A percentile compares a stretch with the other conserved stretches of the same genome.
phyloP scores from a whole-genome alignment of 2,797 vertebrate species.

The Chiloscyllium punctatum region DNA sequence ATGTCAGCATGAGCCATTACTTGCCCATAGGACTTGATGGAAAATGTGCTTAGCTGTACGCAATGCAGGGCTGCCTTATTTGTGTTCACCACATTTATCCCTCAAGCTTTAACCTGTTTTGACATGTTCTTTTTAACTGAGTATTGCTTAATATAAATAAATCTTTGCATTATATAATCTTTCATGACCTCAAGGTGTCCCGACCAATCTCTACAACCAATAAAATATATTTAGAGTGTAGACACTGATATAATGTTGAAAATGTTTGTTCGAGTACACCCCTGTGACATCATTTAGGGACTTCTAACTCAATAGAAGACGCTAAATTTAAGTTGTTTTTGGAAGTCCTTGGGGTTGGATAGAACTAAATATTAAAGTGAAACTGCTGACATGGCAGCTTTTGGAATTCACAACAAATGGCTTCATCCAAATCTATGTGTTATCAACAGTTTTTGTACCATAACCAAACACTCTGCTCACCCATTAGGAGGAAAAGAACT shows the following conservation, averaged over 20 bases:
- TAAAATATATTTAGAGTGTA: neutral
- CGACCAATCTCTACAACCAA: neutral
- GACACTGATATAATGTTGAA: neutral
- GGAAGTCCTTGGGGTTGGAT: neutral
- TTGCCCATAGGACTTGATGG: neutral
- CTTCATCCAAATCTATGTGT: neutral
- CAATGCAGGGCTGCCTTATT: neutral
- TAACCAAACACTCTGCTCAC: neutral
- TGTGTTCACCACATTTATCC: neutral
- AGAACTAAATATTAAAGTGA: neutral
- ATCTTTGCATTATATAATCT: neutral
- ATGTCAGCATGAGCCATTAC: neutral
- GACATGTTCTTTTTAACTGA: neutral
- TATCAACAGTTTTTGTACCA: neutral
- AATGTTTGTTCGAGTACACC: neutral
- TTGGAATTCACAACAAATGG: constrained; percentile 4
- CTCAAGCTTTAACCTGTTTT: neutral
- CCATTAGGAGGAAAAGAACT: neutral
- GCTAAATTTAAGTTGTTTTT: neutral
- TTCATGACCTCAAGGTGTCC: neutral
- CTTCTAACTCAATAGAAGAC: neutral
- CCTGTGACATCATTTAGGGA: neutral
- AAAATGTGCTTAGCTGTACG: neutral
- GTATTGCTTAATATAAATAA: neutral
- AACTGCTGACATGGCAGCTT: neutral